These are phyloP conservation scores for Hiodon alosoides DNA, from an alignment of 2,113 vertebrate genomes.

Conservation along the genomic window DNA sequence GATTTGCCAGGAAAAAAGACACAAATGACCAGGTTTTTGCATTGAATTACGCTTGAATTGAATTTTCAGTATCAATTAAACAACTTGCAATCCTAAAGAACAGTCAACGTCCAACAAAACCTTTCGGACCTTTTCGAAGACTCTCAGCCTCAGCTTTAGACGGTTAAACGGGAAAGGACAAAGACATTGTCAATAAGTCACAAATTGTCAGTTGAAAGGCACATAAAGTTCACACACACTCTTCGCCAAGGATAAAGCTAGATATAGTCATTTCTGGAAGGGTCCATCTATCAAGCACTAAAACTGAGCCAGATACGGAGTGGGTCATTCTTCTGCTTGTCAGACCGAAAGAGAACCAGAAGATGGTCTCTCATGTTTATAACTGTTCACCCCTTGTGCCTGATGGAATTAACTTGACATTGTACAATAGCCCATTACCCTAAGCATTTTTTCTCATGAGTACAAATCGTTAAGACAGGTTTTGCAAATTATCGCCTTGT, in stretches of 20 bases:
- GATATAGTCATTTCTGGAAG: constrained; percentile 49
- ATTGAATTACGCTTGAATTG: not conserved
- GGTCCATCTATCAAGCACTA: constrained; percentile 58
- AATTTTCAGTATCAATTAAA: not conserved
- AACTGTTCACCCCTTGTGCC: constrained; percentile 54
- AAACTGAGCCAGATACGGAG: constrained; percentile 54
- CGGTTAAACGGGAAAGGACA: constrained; percentile 7
- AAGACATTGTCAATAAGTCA: constrained; percentile 45
- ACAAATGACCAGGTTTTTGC: not conserved
- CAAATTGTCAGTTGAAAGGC: constrained; percentile 43
- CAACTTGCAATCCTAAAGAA: no score
- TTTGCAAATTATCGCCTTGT: constrained; percentile 43
- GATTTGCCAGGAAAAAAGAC: not conserved
- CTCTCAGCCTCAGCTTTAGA: not conserved
- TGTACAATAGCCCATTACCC: constrained; percentile 42
- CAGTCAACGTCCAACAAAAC: not conserved
- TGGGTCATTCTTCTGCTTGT: constrained; percentile 58
- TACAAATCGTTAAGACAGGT: constrained; percentile 38
- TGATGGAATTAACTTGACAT: constrained; percentile 39
- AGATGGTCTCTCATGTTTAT: constrained; percentile 38
- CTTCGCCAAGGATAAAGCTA: constrained; percentile 51
- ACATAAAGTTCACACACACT: constrained; percentile 44
- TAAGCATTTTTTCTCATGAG: constrained; percentile 29
- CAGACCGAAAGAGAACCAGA: constrained; percentile 42
- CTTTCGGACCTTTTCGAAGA: not conserved